Percentiles rank a stretch among this genome's conserved stretches.
Conservation (phyloP, 1,140 invertebrate species). For the Neotoxoptera formosana region DNA sequence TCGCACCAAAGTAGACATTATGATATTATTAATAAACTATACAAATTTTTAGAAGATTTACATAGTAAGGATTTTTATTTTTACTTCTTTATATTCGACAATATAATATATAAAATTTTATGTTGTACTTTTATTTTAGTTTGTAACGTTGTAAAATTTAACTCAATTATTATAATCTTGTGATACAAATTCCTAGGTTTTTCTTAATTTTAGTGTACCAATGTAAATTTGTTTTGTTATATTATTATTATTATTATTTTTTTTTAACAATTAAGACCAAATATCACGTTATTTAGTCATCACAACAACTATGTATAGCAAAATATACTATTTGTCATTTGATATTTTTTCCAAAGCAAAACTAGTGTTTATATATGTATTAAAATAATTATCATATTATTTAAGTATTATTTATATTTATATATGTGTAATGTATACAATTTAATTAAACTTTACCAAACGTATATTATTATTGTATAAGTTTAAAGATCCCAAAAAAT, state of each 20-base stretch:
- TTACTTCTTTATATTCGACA: neutral
- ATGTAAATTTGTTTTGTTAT: constrained; percentile 48
- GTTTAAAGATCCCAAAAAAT: constrained; percentile 15
- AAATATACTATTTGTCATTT: neutral
- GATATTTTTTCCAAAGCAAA: constrained; percentile 23
- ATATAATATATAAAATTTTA: neutral
- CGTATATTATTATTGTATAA: constrained; percentile 17
- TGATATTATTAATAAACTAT: neutral
- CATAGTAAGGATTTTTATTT: neutral
- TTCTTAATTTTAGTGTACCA: constrained; percentile 35
- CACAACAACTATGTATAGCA: constrained; percentile 45
- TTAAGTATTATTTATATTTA: constrained; percentile 34
- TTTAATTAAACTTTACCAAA: constrained; percentile 45
- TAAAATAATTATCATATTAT: constrained; percentile 11
- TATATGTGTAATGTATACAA: constrained; percentile 27
- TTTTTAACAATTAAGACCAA: neutral
- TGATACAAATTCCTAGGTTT: constrained; percentile 53
- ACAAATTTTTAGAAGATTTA: neutral
- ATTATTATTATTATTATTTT: constrained; percentile 49
- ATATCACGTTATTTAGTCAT: constrained; percentile 50
- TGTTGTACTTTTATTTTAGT: constrained; percentile 48
- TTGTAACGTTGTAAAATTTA: constrained; percentile 30
- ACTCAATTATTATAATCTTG: constrained; percentile 54
- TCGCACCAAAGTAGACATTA: constrained; percentile 45
- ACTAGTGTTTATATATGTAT: constrained; percentile 40